Conservation (phyloP, 2,888 invertebrate species). For the Nomada goodeniana region DNA sequence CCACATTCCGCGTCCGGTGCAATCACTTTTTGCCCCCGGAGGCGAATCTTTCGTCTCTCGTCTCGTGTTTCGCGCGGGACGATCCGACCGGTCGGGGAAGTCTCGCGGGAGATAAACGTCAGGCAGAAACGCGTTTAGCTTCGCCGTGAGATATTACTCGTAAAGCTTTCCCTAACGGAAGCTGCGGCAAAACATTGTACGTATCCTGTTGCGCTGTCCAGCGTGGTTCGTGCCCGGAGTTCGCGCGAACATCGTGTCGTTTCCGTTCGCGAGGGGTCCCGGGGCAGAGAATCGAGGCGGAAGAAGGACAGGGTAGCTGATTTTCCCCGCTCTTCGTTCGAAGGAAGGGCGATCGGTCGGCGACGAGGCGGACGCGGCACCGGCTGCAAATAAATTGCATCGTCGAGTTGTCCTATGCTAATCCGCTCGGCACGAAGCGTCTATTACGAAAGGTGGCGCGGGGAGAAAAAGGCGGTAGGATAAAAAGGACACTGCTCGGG, state of each 20-base stretch:
- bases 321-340: constrained; percentile 32
- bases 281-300: not conserved
- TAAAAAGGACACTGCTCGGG: not conserved
- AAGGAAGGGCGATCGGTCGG: constrained; percentile 42
- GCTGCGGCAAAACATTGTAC: constrained; percentile 13
- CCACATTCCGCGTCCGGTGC: constrained; percentile 16
- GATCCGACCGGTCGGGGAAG: constrained; percentile 18
- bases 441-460: constrained; percentile 52
- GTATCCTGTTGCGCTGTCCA: not conserved
- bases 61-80: constrained; percentile 23
- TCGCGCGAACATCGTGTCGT: not conserved
- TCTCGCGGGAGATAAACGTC: constrained; percentile 57
- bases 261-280: not conserved
- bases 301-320: not conserved
- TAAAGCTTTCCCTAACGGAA: constrained; percentile 45
- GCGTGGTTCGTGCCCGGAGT: not conserved
- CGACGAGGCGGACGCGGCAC: constrained; percentile 57
- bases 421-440: constrained; percentile 64
- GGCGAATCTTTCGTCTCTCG: constrained; percentile 16
- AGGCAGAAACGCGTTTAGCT: constrained; percentile 18
- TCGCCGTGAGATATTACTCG: constrained; percentile 58
- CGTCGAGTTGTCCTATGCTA: constrained; percentile 65
- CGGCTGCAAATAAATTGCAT: constrained; percentile 64
- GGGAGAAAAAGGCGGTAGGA: constrained; percentile 22
- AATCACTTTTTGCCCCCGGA: constrained; percentile 43